These are phyloP conservation scores for Dolichopus griseipennis DNA, from an alignment of 2,888 invertebrate species.

Conservation along the genomic window DNA sequence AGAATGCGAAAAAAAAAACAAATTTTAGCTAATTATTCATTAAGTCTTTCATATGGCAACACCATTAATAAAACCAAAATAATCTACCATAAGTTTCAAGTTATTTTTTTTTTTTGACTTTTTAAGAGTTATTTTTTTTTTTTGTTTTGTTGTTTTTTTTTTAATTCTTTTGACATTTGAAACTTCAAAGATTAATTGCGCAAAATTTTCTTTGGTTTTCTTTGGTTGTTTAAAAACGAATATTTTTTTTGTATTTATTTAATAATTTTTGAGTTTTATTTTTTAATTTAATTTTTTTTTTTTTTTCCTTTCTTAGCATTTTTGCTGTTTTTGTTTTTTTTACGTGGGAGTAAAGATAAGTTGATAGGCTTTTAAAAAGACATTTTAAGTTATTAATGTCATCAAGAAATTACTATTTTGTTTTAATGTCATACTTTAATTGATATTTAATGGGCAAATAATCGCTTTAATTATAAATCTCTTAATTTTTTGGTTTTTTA, in stretches of 20 bases:
- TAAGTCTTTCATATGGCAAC: not conserved
- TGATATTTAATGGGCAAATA: not conserved
- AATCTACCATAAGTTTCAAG: not conserved
- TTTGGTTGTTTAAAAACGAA: not conserved
- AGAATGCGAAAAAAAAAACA: too few relatives aligned
- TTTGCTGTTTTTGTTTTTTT: not conserved
- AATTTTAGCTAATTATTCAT: not conserved
- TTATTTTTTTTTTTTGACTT: not conserved
- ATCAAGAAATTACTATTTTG: not conserved
- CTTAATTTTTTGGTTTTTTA: too few relatives aligned
- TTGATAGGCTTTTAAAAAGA: not conserved
- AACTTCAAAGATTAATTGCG: constrained; percentile 6
- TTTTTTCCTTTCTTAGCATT: not conserved
- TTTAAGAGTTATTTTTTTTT: too few relatives aligned
- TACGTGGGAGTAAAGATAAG: not conserved
- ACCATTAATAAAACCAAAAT: not conserved
- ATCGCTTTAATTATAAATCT: not conserved
- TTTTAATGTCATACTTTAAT: not conserved
- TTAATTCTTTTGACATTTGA: not conserved
- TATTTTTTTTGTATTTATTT: too few relatives aligned
- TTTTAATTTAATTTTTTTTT: not conserved
- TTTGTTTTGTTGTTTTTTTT: too few relatives aligned
- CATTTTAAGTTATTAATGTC: not conserved
- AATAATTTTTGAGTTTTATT: not conserved
- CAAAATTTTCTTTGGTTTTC: not conserved